phyloP scores from a whole-genome alignment of 2,888 invertebrate genomes.

The Boloria euphrosyne region DNA sequence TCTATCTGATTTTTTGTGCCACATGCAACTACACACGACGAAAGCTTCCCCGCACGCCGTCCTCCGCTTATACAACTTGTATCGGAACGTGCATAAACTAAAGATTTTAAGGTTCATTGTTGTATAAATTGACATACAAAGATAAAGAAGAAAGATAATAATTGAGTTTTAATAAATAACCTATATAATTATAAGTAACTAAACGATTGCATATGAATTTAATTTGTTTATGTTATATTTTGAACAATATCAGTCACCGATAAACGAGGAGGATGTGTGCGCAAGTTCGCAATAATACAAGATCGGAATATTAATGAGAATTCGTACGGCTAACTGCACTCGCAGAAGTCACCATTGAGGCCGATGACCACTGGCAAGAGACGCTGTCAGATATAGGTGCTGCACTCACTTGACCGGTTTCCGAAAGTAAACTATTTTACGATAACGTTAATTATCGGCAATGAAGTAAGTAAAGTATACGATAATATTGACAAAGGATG shows the following conservation, averaged over 20 bases:
- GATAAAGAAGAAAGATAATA: slow-evolving; percentile 37
- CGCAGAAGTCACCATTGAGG: slow-evolving; percentile 78
- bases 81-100: slow-evolving; percentile 72
- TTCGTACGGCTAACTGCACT: slow-evolving; percentile 78
- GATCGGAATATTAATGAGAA: slow-evolving; percentile 77
- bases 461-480: slow-evolving; percentile 39
- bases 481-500: slow-evolving; percentile 33
- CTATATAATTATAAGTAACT: slow-evolving; percentile 3
- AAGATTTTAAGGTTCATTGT: slow-evolving; percentile 51
- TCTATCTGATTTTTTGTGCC: slow-evolving; percentile 75
- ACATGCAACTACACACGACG: slow-evolving; percentile 74
- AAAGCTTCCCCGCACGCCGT: slow-evolving; percentile 70
- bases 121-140: slow-evolving; percentile 49
- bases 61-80: slow-evolving; percentile 69
- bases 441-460: slow-evolving; percentile 47
- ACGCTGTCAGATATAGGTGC: slow-evolving; percentile 46
- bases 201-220: neutral
- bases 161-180: slow-evolving; percentile 5
- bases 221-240: neutral
- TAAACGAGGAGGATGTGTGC: slow-evolving; percentile 54
- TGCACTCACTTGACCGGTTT: slow-evolving; percentile 54
- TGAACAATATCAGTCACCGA: slow-evolving; percentile 29
- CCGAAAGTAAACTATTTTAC: slow-evolving; percentile 49
- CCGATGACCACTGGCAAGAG: slow-evolving; percentile 75
- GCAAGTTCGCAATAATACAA: slow-evolving; percentile 70